A percentile compares a stretch with the other conserved stretches of the same genome.
These are phyloP conservation scores for Hirtodrosophila duncani DNA, from an alignment of 2,888 invertebrate genomes.

Conservation along the genomic window DNA sequence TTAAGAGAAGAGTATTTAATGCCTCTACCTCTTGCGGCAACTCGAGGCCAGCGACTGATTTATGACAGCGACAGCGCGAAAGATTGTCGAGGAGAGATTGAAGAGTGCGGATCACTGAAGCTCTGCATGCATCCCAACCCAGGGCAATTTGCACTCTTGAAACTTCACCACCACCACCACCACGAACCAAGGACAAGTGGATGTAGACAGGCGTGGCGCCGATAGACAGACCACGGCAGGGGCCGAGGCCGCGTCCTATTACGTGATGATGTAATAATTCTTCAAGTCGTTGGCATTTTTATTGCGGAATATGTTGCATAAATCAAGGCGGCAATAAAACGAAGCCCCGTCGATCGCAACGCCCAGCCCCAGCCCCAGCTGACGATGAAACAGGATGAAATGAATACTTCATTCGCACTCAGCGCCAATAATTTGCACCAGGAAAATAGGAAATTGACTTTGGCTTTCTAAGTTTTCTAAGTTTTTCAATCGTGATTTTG, in stretches of 20 bases:
- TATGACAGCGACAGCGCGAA: constrained; percentile 64
- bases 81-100: constrained; percentile 29
- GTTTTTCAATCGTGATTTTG: too few relatives aligned
- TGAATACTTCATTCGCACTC: constrained; percentile 51
- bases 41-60: constrained; percentile 59
- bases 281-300: constrained; percentile 65
- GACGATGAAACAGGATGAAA: constrained; percentile 15
- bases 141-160: constrained; percentile 66
- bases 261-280: constrained; percentile 72
- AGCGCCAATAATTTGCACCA: constrained; percentile 55
- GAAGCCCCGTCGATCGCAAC: constrained; percentile 45
- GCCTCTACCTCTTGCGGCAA: constrained; percentile 44
- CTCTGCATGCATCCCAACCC: constrained; percentile 34
- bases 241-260: too few relatives aligned
- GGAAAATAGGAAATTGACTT: constrained; percentile 30
- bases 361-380: too few relatives aligned
- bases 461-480: constrained; percentile 16
- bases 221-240: constrained; percentile 14
- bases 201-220: too few relatives aligned
- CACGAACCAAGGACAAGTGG: too few relatives aligned
- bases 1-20: constrained; percentile 65
- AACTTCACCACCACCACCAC: too few relatives aligned
- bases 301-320: constrained; percentile 71
- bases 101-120: constrained; percentile 11
- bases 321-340: constrained; percentile 69